phyloP scores from a whole-genome alignment of 2,113 vertebrate species.

The Mesoclemmys tuberculata region DNA sequence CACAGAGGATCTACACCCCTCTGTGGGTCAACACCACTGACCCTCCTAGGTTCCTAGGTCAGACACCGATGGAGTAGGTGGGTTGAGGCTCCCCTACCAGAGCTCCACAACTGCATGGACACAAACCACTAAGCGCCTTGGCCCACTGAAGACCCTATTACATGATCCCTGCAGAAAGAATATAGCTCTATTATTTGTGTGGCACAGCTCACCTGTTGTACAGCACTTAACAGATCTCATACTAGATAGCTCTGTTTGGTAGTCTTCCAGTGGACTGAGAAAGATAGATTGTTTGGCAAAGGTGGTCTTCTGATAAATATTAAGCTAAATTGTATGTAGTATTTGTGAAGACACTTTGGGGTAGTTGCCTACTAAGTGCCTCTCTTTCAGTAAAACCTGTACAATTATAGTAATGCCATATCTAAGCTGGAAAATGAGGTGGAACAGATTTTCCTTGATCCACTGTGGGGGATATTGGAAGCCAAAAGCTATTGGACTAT shows the following conservation, averaged over 20 bases:
- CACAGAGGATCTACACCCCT: no score
- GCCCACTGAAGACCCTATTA: not conserved
- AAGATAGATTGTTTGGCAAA: not conserved
- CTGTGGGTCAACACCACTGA: no score
- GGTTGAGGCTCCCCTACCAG: no score
- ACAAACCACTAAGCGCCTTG: no score
- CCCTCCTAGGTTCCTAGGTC: no score
- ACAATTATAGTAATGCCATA: not conserved
- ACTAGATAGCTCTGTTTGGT: not conserved
- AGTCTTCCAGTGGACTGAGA: not conserved
- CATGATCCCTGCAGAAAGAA: conserved; percentile 40
- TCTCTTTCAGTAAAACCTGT: not conserved
- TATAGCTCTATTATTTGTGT: conserved; percentile 62
- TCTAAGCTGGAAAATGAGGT: not conserved
- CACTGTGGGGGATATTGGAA: not conserved
- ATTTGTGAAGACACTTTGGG: not conserved
- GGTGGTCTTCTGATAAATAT: not conserved
- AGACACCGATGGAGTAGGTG: no score
- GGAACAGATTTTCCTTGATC: not conserved
- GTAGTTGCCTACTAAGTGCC: not conserved
- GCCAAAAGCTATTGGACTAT: not conserved
- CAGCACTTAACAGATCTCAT: not conserved
- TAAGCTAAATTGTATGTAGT: not conserved
- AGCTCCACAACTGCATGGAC: no score
- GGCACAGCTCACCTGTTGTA: not conserved